These are phyloP conservation scores for Benthochromis sp. DNA, from an alignment of 2,113 vertebrate genomes.

Conservation along the genomic window DNA sequence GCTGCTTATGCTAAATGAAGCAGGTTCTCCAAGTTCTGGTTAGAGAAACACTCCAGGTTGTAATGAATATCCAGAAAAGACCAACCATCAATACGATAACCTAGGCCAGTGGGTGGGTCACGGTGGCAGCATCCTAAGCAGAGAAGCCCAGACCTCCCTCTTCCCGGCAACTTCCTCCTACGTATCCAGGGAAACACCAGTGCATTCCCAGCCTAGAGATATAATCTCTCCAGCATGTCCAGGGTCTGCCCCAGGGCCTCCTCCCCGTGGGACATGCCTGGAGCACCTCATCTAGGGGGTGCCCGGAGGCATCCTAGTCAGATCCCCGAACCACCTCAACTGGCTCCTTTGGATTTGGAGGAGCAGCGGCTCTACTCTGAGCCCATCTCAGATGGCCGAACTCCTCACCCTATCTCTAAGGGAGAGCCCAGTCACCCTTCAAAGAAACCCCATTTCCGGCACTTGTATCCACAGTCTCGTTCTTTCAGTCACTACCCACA, in stretches of 20 bases:
- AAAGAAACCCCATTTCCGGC: not conserved
- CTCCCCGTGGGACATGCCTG: rapidly evolving
- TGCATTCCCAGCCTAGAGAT: not conserved
- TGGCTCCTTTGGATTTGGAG: not conserved
- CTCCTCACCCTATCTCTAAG: not conserved
- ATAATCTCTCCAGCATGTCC: not conserved
- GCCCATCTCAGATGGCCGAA: not conserved
- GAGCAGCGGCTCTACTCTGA: rapidly evolving
- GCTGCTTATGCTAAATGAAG: not conserved
- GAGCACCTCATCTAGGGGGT: not conserved
- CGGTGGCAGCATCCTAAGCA: not conserved
- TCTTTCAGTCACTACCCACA: not conserved
- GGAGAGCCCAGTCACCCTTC: not conserved
- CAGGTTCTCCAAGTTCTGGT: not conserved
- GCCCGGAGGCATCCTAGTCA: not conserved
- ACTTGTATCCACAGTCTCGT: not conserved
- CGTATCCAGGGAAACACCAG: rapidly evolving
- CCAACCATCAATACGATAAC: not conserved
- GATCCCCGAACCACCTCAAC: rapidly evolving
- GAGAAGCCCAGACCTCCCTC: not conserved
- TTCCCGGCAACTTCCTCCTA: not conserved
- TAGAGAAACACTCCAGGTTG: rapidly evolving
- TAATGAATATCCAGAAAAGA: not conserved
- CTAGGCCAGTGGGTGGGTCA: not conserved
- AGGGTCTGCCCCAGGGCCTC: not conserved